These are phyloP conservation scores for Oreochromis grahami DNA, from an alignment of 2,797 vertebrate species.

Conservation along the genomic window DNA sequence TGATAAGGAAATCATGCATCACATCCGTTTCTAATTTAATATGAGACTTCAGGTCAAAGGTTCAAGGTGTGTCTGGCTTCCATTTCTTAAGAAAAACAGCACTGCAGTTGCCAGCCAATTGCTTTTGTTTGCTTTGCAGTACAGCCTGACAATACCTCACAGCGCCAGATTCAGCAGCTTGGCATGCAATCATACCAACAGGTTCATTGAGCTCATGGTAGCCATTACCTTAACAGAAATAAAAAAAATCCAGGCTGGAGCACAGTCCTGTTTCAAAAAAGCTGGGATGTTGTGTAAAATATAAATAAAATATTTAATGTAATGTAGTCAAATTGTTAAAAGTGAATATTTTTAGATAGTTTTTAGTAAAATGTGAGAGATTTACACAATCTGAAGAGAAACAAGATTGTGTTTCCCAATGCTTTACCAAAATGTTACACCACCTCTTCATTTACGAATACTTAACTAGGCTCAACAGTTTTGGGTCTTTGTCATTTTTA, in stretches of 20 bases:
- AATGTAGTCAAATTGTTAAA: background rate
- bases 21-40: constrained; percentile 22
- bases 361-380: background rate
- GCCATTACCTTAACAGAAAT: background rate
- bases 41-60: constrained; percentile 29
- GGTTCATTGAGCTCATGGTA: background rate
- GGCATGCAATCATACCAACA: background rate
- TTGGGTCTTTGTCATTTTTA: background rate
- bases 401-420: background rate
- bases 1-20: constrained; percentile 35
- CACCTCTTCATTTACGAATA: background rate
- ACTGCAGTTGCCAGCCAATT: background rate
- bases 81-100: background rate
- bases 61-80: constrained; percentile 25
- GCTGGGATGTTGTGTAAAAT: background rate
- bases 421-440: background rate
- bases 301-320: background rate
- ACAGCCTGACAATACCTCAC: background rate
- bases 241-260: background rate
- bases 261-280: background rate
- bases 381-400: background rate
- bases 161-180: background rate
- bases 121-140: background rate
- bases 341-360: background rate
- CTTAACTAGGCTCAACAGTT: background rate